Percentiles rank a stretch among this genome's conserved stretches.
These are phyloP conservation scores for Monomorium pharaonis DNA, from an alignment of 1,140 invertebrate genomes.

Conservation along the genomic window DNA sequence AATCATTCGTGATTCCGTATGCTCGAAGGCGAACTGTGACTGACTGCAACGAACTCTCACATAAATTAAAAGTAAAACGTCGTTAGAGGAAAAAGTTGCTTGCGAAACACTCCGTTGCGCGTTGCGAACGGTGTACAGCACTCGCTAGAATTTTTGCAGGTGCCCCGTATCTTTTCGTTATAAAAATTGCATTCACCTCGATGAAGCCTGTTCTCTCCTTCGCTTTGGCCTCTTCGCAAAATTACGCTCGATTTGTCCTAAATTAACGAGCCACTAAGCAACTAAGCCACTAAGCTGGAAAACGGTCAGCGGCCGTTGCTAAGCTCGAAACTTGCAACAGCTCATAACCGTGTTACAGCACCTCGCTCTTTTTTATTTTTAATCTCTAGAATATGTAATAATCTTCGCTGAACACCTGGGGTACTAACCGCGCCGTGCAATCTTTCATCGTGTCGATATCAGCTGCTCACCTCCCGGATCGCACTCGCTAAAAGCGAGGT, in stretches of 20 bases:
- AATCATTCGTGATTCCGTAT: not conserved
- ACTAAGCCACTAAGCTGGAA: constrained; percentile 29
- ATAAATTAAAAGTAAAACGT: constrained; percentile 24
- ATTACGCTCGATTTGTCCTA: constrained; percentile 25
- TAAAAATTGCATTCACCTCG: not conserved
- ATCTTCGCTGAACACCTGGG: constrained; percentile 56
- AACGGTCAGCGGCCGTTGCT: not conserved
- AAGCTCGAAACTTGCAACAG: constrained; percentile 7
- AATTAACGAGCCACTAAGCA: constrained; percentile 37
- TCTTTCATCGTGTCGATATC: constrained; percentile 54
- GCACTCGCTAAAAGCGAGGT: not conserved
- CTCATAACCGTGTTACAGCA: not conserved
- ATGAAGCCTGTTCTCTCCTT: not conserved
- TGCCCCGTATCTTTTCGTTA: not conserved
- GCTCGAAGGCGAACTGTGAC: not conserved
- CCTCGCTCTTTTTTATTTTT: not conserved
- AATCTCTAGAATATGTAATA: constrained; percentile 1
- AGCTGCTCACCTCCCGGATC: constrained; percentile 3
- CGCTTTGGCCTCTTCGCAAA: not conserved
- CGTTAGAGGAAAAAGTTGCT: not conserved
- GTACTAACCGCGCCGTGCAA: constrained; percentile 37
- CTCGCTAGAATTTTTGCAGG: not conserved
- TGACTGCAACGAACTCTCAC: not conserved
- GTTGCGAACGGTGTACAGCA: not conserved
- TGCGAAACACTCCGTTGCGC: not conserved